These are phyloP conservation scores for Anagyrus pseudococci DNA, from an alignment of 2,888 invertebrate genomes.

Conservation along the genomic window DNA sequence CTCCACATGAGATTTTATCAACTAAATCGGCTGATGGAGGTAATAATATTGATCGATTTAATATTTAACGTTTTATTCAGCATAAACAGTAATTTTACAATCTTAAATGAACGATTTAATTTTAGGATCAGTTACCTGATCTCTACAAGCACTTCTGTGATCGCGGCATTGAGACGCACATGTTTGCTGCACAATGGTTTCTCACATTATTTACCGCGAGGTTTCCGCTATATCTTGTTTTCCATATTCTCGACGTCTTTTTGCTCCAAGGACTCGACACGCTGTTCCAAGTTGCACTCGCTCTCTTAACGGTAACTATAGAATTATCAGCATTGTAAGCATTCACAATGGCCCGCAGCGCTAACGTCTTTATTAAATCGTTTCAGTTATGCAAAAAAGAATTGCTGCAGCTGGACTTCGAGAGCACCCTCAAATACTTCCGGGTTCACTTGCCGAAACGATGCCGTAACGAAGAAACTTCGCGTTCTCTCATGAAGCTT, in stretches of 20 bases:
- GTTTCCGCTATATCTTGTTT: conserved; percentile 96
- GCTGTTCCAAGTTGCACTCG: conserved; percentile 94
- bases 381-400: conserved; percentile 83
- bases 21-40: conserved; percentile 90
- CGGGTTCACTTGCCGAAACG: conserved; percentile 96
- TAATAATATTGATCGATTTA: conserved; percentile 57
- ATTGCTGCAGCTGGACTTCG: conserved; percentile 91
- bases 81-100: background rate
- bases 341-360: background rate
- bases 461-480: conserved; percentile 89
- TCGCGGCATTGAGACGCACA: conserved; percentile 91
- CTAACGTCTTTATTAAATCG: background rate
- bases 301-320: conserved; percentile 81
- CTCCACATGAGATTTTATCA: conserved; percentile 95
- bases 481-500: conserved; percentile 85
- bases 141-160: conserved; percentile 83
- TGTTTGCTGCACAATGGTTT: conserved; percentile 99
- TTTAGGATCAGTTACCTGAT: conserved; percentile 82
- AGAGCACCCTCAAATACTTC: conserved; percentile 97
- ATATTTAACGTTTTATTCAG: background rate
- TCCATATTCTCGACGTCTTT: conserved; percentile 96
- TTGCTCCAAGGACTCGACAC: conserved; percentile 93
- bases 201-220: conserved; percentile 98
- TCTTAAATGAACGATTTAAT: conserved; percentile 11
- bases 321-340: background rate